Evolutionary conservation across 2,113 vertebrate genomes (phyloP).

Genomic region (Gorsachius goisagi): DNA sequence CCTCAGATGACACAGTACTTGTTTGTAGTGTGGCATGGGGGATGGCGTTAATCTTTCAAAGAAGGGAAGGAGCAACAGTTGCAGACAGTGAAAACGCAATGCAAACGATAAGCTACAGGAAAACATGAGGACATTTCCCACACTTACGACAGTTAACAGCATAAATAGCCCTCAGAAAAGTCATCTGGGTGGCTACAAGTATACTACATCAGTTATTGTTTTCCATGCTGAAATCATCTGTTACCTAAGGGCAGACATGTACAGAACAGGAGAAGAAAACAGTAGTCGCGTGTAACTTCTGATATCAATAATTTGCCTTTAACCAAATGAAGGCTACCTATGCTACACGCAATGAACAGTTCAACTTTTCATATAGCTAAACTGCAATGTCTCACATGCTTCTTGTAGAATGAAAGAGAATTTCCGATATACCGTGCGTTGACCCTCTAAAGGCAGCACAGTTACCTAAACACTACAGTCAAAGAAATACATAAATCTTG

Average conservation of each 20-base stretch:
- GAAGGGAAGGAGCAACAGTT: neutral
- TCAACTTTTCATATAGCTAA: neutral
- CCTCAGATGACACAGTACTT: neutral
- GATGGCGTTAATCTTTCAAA: neutral
- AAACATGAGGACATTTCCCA: neutral
- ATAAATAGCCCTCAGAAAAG: neutral
- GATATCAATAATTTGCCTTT: neutral
- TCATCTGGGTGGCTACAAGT: neutral
- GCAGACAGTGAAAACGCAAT: neutral
- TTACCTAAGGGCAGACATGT: neutral
- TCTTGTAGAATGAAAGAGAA: neutral
- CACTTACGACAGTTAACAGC: neutral
- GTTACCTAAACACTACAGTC: neutral
- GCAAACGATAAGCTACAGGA: neutral
- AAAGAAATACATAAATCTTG: neutral
- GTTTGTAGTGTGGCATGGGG: neutral
- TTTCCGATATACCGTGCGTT: neutral
- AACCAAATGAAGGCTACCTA: neutral
- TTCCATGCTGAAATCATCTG: neutral
- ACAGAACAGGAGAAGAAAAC: neutral
- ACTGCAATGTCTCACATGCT: neutral
- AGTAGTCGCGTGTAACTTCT: neutral
- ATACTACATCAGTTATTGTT: neutral
- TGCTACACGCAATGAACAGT: fast-evolving
- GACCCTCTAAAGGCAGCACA: neutral